Evolutionary conservation across 1,140 invertebrate genomes (phyloP), one percentile per base, ranked within the genome.

Genomic region (Macrocentrus cingulum): DNA sequence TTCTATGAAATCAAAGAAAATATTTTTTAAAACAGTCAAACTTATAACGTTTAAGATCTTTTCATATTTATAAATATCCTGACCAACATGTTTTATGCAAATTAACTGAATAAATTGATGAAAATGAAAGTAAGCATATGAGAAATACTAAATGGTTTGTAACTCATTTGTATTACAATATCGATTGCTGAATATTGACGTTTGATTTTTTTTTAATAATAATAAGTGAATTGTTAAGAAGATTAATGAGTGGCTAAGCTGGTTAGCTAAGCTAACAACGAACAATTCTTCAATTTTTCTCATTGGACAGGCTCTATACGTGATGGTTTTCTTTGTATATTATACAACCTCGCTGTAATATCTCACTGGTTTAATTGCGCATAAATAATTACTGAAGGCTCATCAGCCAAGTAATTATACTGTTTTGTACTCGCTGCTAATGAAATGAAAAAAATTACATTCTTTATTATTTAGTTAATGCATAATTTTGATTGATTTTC

Each of bases 381-480:
- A 60, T 86, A 85, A 63, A 91, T 91, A 19, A 87, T 84, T n/a
- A 88, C 89, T 0, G 88, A 84, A 0, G 89, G 89, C 63, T 90
- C 89, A 68, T 90, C 88, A 13, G 85, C 80, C 20, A 88, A 81
- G 65, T 88, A 90, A 11, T n/a, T n/a, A n/a, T n/a, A 91, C 89
- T 59, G 87, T 84, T 63, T 88, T 84, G 41, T 84, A 84, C 5
- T 80, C 75, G 0, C 81, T 82, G 2, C 84, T 80, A 2, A 83
- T 83, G 9, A 88, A 66, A 15, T 82, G 81, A 2, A 82, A 76
- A 72, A 91, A 91, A 61, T 87, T 87, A 16, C 84, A 84, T 32
- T 90, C 81, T 69, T 91, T 88, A 13, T 90, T 81, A 51, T 84
- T 84, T 60, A 87, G 84, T 67, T 91, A 91, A 72, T 91, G 90